Conservation (phyloP, 2,888 invertebrate species). For the Gisinianus flammeolus region DNA sequence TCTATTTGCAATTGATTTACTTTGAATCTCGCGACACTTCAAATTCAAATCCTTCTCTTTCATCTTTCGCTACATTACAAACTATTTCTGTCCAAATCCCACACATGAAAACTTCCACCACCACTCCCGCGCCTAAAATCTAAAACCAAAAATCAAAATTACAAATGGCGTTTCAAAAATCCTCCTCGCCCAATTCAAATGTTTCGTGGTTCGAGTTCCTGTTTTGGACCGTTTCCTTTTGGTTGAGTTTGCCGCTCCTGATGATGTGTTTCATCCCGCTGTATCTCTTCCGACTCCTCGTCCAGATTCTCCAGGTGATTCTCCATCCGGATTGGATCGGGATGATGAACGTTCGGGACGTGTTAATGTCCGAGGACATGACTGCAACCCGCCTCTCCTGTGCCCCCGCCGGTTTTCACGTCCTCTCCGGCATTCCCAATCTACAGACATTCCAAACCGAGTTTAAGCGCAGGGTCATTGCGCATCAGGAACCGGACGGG, state of each 20-base stretch:
- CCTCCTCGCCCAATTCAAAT: too few species aligned
- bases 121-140: too few species aligned
- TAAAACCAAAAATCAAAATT: too few species aligned
- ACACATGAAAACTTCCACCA: too few species aligned
- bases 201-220: too few species aligned
- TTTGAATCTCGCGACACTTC: too few species aligned
- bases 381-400: neutral
- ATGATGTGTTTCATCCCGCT: neutral
- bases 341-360: conserved; percentile 49
- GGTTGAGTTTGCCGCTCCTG: neutral
- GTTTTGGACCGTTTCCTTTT: neutral
- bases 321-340: conserved; percentile 47
- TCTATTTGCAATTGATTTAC: too few species aligned
- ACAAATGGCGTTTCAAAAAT: too few species aligned
- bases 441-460: neutral
- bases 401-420: neutral
- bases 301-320: conserved; percentile 35
- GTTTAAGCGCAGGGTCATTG: conserved; percentile 29
- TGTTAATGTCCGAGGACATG: conserved; percentile 40
- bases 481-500: conserved; percentile 26
- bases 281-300: conserved; percentile 39
- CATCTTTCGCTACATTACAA: too few species aligned
- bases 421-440: neutral
- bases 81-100: too few species aligned
- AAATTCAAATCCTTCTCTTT: too few species aligned